Conservation (phyloP, 2,888 invertebrate species). For the Polydrusus tereticollis region DNA sequence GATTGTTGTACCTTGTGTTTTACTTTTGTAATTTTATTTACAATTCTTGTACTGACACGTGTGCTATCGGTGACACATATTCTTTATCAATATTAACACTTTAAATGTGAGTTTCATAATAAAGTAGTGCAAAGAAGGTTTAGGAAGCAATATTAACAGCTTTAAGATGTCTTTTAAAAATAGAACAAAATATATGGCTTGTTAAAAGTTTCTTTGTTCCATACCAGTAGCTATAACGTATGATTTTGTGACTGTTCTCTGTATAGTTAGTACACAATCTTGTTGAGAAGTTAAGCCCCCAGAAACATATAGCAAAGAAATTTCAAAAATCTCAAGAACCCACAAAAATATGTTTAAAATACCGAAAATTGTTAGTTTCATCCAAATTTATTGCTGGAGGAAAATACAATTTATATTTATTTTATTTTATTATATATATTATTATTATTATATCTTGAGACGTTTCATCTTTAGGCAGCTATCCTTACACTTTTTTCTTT, state of each 20-base stretch:
- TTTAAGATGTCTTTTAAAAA: background rate
- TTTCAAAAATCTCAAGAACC: no score
- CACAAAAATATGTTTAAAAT: no score
- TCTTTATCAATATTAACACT: background rate
- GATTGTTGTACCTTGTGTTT: slow-evolving; percentile 24
- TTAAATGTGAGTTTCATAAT: background rate
- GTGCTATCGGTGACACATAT: slow-evolving; percentile 42
- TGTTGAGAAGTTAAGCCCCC: no score
- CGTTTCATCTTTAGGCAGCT: no score
- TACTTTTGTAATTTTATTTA: slow-evolving; percentile 2
- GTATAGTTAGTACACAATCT: no score
- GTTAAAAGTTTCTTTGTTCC: background rate
- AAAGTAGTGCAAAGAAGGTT: background rate
- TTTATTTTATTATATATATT: no score
- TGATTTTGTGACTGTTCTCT: background rate
- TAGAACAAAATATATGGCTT: background rate
- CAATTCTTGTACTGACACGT: slow-evolving; percentile 29
- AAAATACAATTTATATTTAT: no score
- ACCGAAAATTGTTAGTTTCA: no score
- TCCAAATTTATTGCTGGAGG: no score
- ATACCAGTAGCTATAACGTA: background rate
- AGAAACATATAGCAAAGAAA: no score
- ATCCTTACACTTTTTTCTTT: no score
- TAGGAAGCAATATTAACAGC: background rate
- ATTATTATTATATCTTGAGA: no score